phyloP scores from a whole-genome alignment of 1,140 invertebrate genomes.

The Mya arenaria region DNA sequence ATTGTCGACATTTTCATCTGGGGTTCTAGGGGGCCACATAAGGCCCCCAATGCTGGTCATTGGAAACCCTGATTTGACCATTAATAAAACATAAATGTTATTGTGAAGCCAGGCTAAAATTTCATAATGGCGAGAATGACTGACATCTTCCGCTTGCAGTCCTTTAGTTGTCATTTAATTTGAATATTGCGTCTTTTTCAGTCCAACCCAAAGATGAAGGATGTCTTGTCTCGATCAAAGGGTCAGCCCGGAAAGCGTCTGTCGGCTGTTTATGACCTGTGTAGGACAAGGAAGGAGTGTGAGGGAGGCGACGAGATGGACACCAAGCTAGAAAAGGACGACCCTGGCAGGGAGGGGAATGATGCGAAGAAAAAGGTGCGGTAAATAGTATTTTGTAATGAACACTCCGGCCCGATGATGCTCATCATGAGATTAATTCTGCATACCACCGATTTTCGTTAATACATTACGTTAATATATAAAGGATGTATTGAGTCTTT shows the following conservation, averaged over 20 bases:
- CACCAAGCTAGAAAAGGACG: slow-evolving; percentile 73
- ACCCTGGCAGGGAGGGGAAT: slow-evolving; percentile 53
- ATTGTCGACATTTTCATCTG: too few species aligned
- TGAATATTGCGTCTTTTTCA: slow-evolving; percentile 69
- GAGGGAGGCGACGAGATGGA: slow-evolving; percentile 99
- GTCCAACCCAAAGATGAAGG: slow-evolving; percentile 98
- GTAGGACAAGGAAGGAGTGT: slow-evolving; percentile 99
- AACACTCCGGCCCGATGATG: neutral
- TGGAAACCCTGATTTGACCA: too few species aligned
- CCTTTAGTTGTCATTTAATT: neutral
- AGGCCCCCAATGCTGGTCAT: too few species aligned
- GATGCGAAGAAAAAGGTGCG: slow-evolving; percentile 68
- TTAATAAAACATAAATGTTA: neutral
- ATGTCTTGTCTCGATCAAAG: slow-evolving; percentile 97
- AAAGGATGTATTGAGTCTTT: neutral
- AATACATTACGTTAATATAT: neutral
- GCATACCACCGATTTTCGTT: too few species aligned
- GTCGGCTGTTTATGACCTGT: slow-evolving; percentile 98
- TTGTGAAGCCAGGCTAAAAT: neutral
- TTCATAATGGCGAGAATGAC: neutral
- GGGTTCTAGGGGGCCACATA: too few species aligned
- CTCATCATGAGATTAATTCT: neutral
- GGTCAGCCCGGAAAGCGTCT: slow-evolving; percentile 97
- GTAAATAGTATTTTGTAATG: neutral
- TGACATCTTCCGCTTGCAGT: neutral